These are phyloP conservation scores for Melieria omissa DNA, from an alignment of 2,888 invertebrate species.

Conservation along the genomic window DNA sequence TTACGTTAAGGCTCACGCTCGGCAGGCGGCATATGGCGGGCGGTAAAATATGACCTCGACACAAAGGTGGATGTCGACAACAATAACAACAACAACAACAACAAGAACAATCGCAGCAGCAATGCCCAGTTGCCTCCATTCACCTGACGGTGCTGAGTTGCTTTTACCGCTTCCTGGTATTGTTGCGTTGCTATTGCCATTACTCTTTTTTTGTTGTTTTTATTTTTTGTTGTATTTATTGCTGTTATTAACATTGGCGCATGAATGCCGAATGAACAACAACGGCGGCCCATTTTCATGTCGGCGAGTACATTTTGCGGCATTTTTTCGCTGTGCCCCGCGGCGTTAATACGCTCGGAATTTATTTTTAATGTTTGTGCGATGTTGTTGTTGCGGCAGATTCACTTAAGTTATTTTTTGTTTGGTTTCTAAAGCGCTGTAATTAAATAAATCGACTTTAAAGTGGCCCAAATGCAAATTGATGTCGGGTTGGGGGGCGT, in stretches of 20 bases:
- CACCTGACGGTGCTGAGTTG: neutral
- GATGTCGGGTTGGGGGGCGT: constrained; percentile 17
- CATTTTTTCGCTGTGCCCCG: no score
- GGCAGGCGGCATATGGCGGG: no score
- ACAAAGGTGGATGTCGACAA: no score
- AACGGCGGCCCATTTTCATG: no score
- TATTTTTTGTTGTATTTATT: neutral
- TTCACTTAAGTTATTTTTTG: neutral
- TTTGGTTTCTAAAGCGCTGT: constrained; percentile 5
- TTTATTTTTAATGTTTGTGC: neutral
- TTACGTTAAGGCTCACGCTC: constrained; percentile 48
- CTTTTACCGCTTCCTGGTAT: neutral
- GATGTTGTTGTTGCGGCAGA: constrained; percentile 3
- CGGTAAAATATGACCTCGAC: no score
- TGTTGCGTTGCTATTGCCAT: neutral
- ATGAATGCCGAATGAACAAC: no score
- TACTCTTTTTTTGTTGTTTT: neutral
- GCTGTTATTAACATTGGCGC: neutral
- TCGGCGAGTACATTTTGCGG: no score
- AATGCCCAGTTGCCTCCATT: no score
- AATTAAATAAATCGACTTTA: constrained; percentile 28
- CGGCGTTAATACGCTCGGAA: neutral
- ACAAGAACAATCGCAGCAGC: no score
- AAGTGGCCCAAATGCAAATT: constrained; percentile 24
- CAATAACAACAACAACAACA: no score